Evolutionary conservation across 2,888 invertebrate genomes (phyloP), one percentile per base, ranked within the genome.

Genomic region (Agriopis aurantiaria): DNA sequence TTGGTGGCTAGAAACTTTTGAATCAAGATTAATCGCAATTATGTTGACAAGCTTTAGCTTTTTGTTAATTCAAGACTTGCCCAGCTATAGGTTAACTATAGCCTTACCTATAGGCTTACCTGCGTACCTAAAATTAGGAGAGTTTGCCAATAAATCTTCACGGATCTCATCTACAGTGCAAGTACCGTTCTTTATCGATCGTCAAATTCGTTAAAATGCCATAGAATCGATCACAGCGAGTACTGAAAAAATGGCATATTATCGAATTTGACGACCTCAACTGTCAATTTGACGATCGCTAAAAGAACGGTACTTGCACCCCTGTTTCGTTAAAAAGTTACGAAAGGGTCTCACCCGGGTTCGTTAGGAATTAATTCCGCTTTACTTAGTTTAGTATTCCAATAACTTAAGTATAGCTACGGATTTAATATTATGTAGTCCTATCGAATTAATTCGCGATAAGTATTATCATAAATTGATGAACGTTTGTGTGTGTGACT

Each of bases 31-130:
- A 46, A 62, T 53, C 14, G 53, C 45, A 62, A 52, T 48, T 41
- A 60, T 17, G 46, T 10, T 52, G 23, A 53, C 62, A 62, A n/a
- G 45, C 33, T 62, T 62, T 53, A 53, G 53, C 62, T 62, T 53
- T 62, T 46, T 53, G 43, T 53, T 53, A n/a, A 52, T 6, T 45
- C 33, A 46, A 62, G n/a, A 43, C 33, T 53, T 33, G 49, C 12
- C 12, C 8, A 62, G 12, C 46, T 53, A n/a, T n/a, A 62, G 61
- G 23, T 52, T 43, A 8, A 11, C 17, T n/a, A n/a, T n/a, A n/a
- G n/a, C n/a, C n/a, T n/a, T n/a, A n/a, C n/a, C n/a, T n/a, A n/a
- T n/a, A n/a, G 40, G 45, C 43, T 45, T 14, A 11, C 17, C 14
- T 14, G 4, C 14, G 43, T 17, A 45, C 14, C 45, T 45, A 8